Base-by-base conservation (phyloP, 2,113 vertebrate species). In the Chauna torquata region DNA sequence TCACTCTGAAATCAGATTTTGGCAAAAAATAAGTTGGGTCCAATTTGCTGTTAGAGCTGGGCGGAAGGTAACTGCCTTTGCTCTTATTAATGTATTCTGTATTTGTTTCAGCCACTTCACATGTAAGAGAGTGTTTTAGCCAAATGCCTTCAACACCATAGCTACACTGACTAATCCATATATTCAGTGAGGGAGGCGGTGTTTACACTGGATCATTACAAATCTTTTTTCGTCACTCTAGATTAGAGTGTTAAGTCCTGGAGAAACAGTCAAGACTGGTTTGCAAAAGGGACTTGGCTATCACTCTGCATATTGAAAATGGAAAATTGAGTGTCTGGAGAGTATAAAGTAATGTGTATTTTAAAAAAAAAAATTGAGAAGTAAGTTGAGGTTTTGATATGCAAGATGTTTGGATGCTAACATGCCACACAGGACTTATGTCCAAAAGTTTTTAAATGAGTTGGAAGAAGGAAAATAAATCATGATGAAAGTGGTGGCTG, bases 11-110 rank as follows among this genome's bases (percentile, higher is more conserved):
- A 45, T 27, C 25, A 17, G 42, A 47, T 40, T 82, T 81, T 61
- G 50, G 42, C 62, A 47, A 57, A 70, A 75, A 30, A 22, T 2
- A 11, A n/a, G 5, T 8, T 57, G 27, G 25, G 47, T 77, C 54
- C 5, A 8, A 54, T 45, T 52, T 58, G 27, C 28, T 49, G 44
- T 38, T 52, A 44, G 69, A 91, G 80, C 52, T 57, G 83, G 54
- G 74, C 11, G 3, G 55, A 54, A 52, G 34, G 64, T 57, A 32
- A 2, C 44, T 81, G 68, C 40, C 61, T 72, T 11, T 72, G 55
- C 72, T 78, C 25, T 0, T 28, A 3, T 30, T 47, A 3, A 0
- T 6, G 45, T 34, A 4, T 59, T 11, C 49, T 58, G 13, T 38
- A 2, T 70, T 52, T 72, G 38, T 72, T 76, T 58, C 40, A 18